Percentiles rank a stretch among this genome's conserved stretches.
phyloP scores from a whole-genome alignment of 2,888 invertebrate genomes.

The Pharmacophagus antenor region DNA sequence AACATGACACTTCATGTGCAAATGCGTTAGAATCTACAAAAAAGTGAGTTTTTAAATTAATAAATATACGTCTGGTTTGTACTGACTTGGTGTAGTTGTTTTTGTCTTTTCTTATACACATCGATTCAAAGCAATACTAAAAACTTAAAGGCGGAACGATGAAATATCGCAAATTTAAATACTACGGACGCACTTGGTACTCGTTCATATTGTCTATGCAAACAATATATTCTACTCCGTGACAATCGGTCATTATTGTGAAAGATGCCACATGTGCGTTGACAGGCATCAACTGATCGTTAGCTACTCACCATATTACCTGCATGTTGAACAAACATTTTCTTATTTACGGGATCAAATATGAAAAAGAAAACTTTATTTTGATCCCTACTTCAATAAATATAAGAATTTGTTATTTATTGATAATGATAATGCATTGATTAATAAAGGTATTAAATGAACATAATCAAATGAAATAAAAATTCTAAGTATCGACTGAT shows the following conservation, averaged over 20 bases:
- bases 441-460: too few species aligned
- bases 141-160: too few species aligned
- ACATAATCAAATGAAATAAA: too few species aligned
- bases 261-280: conserved; percentile 8
- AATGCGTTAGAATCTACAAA: too few species aligned
- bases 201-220: conserved; percentile 1
- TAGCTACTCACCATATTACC: conserved; percentile 14
- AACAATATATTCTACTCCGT: conserved; percentile 24
- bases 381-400: too few species aligned
- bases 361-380: too few species aligned
- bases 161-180: too few species aligned
- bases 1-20: too few species aligned
- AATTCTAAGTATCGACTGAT: too few species aligned
- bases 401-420: neutral
- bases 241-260: conserved; percentile 15
- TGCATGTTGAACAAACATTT: conserved; percentile 1
- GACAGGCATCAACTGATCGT: conserved; percentile 4
- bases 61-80: neutral
- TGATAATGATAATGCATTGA: too few species aligned
- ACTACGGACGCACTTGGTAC: neutral
- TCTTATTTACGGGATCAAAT: too few species aligned
- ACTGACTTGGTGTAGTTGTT: neutral
- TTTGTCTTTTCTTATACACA: neutral
- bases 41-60: too few species aligned
- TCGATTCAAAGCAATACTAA: neutral